phyloP scores from a whole-genome alignment of 2,888 invertebrate genomes.

The Cybosia mesomella region DNA sequence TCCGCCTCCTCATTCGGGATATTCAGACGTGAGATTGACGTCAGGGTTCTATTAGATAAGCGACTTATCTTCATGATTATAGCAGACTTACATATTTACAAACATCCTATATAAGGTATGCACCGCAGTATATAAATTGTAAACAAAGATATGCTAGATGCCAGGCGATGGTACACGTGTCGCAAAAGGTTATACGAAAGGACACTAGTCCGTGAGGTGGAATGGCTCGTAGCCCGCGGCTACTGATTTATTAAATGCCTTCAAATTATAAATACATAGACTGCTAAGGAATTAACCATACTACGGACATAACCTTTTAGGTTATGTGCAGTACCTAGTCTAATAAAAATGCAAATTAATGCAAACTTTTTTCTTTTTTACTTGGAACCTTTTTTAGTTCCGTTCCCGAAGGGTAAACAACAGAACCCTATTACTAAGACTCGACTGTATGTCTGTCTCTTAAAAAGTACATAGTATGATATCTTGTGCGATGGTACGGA shows the following conservation, averaged over 20 bases:
- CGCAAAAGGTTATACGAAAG: conserved; percentile 1
- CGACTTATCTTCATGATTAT: not conserved
- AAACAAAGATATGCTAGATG: not conserved
- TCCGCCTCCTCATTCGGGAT: not conserved
- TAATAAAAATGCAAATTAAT: not conserved
- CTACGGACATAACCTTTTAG: too few relatives aligned
- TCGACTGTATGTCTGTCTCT: too few relatives aligned
- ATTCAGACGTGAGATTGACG: not conserved
- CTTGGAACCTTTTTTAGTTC: too few relatives aligned
- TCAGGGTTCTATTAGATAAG: not conserved
- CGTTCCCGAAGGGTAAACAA: too few relatives aligned
- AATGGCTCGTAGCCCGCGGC: not conserved
- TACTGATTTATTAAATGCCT: not conserved
- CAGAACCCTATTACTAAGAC: too few relatives aligned
- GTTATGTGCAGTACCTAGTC: too few relatives aligned
- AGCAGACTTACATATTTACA: not conserved
- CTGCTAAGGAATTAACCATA: too few relatives aligned
- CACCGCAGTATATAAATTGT: not conserved
- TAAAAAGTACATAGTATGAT: too few relatives aligned
- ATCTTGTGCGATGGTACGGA: too few relatives aligned
- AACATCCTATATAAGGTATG: not conserved
- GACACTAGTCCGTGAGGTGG: not conserved
- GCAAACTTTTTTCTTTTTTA: not conserved
- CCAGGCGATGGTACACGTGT: not conserved
- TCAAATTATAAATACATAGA: too few relatives aligned